These are phyloP conservation scores for Hypsopygia costalis DNA, from an alignment of 2,888 invertebrate species.

Conservation along the genomic window DNA sequence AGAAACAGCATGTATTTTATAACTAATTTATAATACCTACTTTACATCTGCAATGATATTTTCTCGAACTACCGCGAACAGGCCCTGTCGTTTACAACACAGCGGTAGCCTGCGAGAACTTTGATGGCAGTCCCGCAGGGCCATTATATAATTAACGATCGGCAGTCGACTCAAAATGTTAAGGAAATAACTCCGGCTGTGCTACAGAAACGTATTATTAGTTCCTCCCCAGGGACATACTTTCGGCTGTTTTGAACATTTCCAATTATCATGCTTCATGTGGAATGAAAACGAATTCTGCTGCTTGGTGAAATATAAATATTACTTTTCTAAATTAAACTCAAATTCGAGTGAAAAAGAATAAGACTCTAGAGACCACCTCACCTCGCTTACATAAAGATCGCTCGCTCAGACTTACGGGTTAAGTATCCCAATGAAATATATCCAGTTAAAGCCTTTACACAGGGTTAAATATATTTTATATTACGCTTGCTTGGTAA, in stretches of 20 bases:
- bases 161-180: conserved; percentile 1
- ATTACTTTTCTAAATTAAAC: conserved; percentile 2
- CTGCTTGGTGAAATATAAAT: neutral
- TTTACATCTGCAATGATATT: too few relatives aligned
- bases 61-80: too few relatives aligned
- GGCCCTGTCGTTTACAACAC: too few relatives aligned
- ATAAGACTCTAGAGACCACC: conserved; percentile 2
- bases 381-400: neutral
- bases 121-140: too few relatives aligned
- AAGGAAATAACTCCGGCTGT: neutral
- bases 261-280: conserved; percentile 4
- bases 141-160: conserved; percentile 1
- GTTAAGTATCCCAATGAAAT: conserved; percentile 7
- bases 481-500: too few relatives aligned
- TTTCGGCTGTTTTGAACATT: conserved; percentile 6
- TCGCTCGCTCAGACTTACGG: conserved; percentile 2
- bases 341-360: conserved; percentile 5
- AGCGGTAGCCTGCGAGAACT: too few relatives aligned
- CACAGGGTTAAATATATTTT: too few relatives aligned
- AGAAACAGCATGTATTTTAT: too few relatives aligned
- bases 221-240: conserved; percentile 1
- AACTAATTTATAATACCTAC: too few relatives aligned
- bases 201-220: conserved; percentile 4
- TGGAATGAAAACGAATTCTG: neutral
- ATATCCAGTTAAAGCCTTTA: neutral